Percentiles rank a stretch among this genome's conserved stretches.
Conservation (phyloP, 2,113 vertebrate genomes). For the Gallinago paraguaiae region DNA sequence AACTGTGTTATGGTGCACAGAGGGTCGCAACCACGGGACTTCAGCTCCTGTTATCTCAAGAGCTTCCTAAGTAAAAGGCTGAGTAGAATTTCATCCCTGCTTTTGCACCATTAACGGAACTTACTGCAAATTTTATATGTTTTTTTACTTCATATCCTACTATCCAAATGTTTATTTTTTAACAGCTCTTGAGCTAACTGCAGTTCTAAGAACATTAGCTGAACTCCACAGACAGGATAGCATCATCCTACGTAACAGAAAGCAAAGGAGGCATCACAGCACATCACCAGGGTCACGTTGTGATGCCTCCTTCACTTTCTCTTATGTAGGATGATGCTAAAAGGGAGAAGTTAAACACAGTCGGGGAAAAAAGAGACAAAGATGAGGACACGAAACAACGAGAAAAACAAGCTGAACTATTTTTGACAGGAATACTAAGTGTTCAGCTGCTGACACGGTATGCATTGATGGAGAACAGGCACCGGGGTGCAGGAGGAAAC, state of each 20-base stretch:
- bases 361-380: neutral
- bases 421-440: neutral
- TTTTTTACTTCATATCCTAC: neutral
- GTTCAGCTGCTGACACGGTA: neutral
- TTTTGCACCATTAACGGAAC: neutral
- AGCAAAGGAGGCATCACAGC: neutral
- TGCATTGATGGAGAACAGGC: neutral
- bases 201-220: neutral
- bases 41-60: neutral
- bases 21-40: neutral
- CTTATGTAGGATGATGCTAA: neutral
- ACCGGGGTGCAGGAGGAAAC: neutral
- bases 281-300: no score
- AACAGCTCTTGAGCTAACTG: neutral
- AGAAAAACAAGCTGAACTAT: neutral
- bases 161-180: neutral
- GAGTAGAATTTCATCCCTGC: neutral
- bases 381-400: neutral
- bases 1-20: neutral
- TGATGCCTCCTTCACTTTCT: no score
- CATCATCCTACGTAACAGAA: neutral
- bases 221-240: neutral
- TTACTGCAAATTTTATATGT: accelerated
- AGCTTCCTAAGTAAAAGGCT: neutral
- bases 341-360: neutral